Evolutionary conservation across 2,888 invertebrate species (phyloP), one percentile per base, ranked within the genome.

Genomic region (Dorcus parallelipipedus): DNA sequence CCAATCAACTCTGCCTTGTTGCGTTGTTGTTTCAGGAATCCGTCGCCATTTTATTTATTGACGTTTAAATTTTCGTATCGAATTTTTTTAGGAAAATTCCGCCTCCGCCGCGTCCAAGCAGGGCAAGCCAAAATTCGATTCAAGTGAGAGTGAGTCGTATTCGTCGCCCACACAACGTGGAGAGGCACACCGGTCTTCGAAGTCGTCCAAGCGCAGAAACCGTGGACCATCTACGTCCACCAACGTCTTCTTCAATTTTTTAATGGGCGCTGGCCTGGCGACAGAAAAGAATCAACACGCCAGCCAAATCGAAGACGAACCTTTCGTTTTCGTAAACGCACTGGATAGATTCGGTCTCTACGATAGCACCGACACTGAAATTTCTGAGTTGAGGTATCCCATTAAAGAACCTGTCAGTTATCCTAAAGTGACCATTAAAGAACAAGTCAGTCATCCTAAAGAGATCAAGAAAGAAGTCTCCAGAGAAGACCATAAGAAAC

Each of bases 61-160:
- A 56, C 55, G 52, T 52, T 55, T 54, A 59, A 59, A 59, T 59
- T 59, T 59, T 56, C 56, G 59, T 59, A 59, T 59, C 49, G 55
- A 59, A 59, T 59, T 59, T 55, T 59, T 59, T 59, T 59, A 59
- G 59, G 56, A 56, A 56, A 55, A 52, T 59, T 59, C 55, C 52
- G 55, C 55, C 52, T 48, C 52, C 48, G 33, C 59, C 26, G 49
- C 55, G 26, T 33, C 26, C 26, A 33, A 33, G 26, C 26, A 33
- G 26, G 7, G 6, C 26, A 33, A 54, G 53, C 58, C 59, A 49
- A 59, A 59, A 59, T 59, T 56, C 56, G 52, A 55, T 59, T 59
- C 56, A 53, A 59, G 59, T 54, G 55, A 59, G 54, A 59, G 59
- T 56, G 49, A 59, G 49, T 42, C 55, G 52, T 26, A 39, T 38